These are phyloP conservation scores for Miniopterus natalensis DNA, from an alignment of 2,113 vertebrate species.

Conservation along the genomic window DNA sequence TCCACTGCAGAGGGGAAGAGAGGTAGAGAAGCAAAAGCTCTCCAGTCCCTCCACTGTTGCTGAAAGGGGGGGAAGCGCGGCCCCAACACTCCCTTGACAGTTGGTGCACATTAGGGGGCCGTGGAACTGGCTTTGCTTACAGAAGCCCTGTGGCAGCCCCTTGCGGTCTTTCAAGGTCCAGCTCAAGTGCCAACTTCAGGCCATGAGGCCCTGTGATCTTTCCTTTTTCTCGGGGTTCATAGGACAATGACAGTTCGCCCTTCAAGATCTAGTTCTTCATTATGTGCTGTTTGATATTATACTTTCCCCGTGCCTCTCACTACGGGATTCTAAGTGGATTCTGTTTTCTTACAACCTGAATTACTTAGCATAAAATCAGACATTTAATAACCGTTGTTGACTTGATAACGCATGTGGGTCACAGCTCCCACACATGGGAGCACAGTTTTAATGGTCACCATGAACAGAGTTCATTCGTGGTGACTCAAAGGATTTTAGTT, in stretches of 20 bases:
- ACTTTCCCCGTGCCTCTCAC: neutral
- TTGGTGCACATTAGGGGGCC: constrained; percentile 56
- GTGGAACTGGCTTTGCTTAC: constrained; percentile 50
- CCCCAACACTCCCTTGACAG: constrained; percentile 62
- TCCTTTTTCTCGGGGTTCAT: neutral
- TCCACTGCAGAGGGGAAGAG: neutral
- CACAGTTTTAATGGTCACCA: constrained; percentile 43
- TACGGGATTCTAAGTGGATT: neutral
- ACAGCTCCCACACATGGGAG: constrained; percentile 47
- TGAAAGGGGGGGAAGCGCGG: constrained; percentile 40
- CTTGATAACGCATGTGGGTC: constrained; percentile 9
- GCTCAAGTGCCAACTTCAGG: constrained; percentile 43
- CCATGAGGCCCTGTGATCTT: constrained; percentile 30
- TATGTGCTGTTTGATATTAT: neutral
- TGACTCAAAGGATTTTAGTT: constrained; percentile 45
- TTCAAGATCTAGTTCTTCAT: constrained; percentile 34
- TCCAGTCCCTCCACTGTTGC: constrained; percentile 15
- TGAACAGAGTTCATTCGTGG: neutral
- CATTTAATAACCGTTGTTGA: constrained; percentile 28
- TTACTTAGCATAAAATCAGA: neutral
- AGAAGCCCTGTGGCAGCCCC: constrained; percentile 35
- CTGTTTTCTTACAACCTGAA: constrained; percentile 28
- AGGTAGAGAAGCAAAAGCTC: constrained; percentile 16
- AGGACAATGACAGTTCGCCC: neutral
- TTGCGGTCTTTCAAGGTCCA: constrained; percentile 65